Percentiles rank a stretch among this genome's conserved stretches.
Evolutionary conservation across 37 sponge, comb jelly and placozoan species (phyloP).

Genomic region (Tethya wilhelma): DNA sequence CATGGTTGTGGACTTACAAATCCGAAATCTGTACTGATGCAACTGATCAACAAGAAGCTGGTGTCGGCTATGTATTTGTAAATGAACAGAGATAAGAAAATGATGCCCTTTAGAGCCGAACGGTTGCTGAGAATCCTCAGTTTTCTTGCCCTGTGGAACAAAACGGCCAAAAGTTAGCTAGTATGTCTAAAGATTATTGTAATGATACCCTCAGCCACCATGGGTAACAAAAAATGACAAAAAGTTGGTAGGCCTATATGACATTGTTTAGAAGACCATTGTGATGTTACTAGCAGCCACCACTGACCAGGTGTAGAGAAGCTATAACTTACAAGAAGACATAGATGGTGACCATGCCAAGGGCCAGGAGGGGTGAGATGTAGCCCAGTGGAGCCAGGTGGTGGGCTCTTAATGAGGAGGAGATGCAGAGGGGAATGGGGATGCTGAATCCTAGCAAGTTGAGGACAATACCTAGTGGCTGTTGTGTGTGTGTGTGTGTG

Average conservation of each 20-base stretch:
- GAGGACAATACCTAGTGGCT: conserved; percentile 20
- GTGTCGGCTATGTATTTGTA: conserved; percentile 86
- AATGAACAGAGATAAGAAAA: conserved; percentile 61
- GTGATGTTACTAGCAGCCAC: background rate
- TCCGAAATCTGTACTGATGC: conserved; percentile 23
- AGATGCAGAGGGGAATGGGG: conserved; percentile 69
- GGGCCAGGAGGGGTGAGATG: conserved; percentile 63
- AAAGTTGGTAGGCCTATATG: background rate
- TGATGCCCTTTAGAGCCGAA: conserved; percentile 68
- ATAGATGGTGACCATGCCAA: conserved; percentile 34
- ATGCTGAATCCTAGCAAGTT: conserved; percentile 75
- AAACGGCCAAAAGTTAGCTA: background rate
- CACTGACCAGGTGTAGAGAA: background rate
- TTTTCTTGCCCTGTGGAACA: conserved; percentile 49
- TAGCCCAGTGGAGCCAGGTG: conserved; percentile 69
- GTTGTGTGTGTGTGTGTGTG: background rate
- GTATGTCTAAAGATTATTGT: background rate
- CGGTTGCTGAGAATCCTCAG: conserved; percentile 44
- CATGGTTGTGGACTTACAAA: background rate
- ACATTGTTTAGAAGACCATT: background rate
- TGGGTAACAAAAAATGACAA: background rate
- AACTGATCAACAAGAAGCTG: conserved; percentile 77
- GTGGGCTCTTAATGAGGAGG: conserved; percentile 32
- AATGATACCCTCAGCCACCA: background rate
- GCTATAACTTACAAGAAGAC: conserved; percentile 36